phyloP scores from a whole-genome alignment of 2,113 vertebrate species.

The Plestiodon gilberti region DNA sequence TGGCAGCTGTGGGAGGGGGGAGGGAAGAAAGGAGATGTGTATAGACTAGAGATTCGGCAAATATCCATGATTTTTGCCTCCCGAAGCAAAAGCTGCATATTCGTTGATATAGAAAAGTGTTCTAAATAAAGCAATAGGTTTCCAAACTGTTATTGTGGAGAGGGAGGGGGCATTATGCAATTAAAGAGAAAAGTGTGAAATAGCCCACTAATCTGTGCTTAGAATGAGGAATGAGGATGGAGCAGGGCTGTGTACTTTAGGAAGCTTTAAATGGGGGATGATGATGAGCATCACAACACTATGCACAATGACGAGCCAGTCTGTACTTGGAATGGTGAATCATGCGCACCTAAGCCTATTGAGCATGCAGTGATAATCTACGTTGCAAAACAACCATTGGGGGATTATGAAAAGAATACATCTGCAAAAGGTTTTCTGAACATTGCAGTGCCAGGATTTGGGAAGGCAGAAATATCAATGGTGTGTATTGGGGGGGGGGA shows the following conservation, averaged over 20 bases:
- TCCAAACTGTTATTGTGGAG: background rate
- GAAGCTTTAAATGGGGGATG: background rate
- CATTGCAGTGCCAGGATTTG: background rate
- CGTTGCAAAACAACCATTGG: background rate
- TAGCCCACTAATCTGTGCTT: background rate
- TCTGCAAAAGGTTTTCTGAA: background rate
- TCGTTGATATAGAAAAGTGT: background rate
- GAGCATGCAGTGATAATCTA: no score
- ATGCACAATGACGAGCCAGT: background rate
- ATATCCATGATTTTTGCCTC: background rate
- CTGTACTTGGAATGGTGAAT: background rate
- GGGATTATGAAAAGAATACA: background rate
- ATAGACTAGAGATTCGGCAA: background rate
- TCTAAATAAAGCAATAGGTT: slow-evolving; percentile 1
- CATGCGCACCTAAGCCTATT: background rate
- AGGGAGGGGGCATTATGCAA: background rate
- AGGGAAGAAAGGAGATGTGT: background rate
- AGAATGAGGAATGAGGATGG: background rate
- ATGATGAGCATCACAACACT: background rate
- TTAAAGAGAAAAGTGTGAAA: background rate
- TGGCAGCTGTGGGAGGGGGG: background rate
- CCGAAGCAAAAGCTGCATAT: background rate
- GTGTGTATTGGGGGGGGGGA: background rate
- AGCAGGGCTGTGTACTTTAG: background rate
- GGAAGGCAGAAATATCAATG: background rate